phyloP scores from a whole-genome alignment of 2,113 vertebrate species.

The Trogon melanurus region DNA sequence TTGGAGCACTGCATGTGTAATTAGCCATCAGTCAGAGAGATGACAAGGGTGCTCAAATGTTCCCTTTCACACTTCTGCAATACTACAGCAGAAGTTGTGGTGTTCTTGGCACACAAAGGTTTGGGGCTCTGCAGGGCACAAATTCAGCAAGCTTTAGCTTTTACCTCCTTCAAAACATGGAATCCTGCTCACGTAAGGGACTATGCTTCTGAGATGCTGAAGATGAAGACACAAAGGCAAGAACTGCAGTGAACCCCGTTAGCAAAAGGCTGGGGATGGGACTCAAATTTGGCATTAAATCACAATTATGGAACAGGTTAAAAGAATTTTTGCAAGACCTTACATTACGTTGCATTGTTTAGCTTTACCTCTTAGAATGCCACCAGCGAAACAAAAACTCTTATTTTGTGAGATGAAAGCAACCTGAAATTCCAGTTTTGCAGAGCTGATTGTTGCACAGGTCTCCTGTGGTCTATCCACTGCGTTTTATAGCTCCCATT shows the following conservation, averaged over 20 bases:
- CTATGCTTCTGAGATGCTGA: background rate
- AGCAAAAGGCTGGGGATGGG: background rate
- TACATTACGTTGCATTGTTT: background rate
- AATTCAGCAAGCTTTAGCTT: background rate
- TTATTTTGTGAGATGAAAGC: slow-evolving; percentile 12
- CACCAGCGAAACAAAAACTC: background rate
- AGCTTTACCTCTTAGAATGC: background rate
- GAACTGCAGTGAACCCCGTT: background rate
- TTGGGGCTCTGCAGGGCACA: background rate
- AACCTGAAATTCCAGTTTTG: slow-evolving; percentile 64
- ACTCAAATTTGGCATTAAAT: background rate
- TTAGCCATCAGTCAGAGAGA: background rate
- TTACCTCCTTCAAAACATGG: background rate
- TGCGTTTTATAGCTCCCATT: background rate
- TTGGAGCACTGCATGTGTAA: background rate
- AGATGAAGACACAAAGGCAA: background rate
- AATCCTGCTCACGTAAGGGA: background rate
- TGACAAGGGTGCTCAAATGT: background rate
- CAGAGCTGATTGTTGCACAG: background rate
- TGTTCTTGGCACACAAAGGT: background rate
- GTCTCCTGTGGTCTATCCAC: background rate
- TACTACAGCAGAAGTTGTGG: background rate
- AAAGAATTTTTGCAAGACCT: background rate
- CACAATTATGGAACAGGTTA: background rate
- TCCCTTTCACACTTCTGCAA: background rate